Evolutionary conservation across 2,797 vertebrate genomes (phyloP).

Genomic region (Atherinosoma microstoma): DNA sequence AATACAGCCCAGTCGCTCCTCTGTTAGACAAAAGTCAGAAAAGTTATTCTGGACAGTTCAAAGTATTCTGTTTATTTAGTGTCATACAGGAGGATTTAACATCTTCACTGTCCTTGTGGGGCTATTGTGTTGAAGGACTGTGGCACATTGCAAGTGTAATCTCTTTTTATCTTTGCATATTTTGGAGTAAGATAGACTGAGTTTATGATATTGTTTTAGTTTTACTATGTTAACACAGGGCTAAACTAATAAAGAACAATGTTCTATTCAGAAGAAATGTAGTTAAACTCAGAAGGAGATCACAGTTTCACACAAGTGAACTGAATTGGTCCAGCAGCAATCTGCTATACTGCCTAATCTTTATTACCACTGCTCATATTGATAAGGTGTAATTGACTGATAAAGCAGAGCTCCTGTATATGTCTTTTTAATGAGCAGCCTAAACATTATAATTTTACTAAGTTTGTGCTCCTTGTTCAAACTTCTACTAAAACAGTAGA

Average conservation of each 20-base stretch:
- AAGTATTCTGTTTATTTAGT: too few species aligned
- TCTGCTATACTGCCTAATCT: conserved; percentile 19
- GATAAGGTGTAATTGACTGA: conserved; percentile 46
- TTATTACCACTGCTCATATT: neutral
- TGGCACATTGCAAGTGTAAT: neutral
- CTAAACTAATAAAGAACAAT: neutral
- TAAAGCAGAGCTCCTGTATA: conserved; percentile 1
- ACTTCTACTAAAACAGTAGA: neutral
- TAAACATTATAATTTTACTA: neutral
- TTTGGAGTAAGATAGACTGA: neutral
- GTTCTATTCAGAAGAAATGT: neutral
- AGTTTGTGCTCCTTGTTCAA: neutral
- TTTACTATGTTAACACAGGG: neutral
- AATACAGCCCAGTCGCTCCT: neutral
- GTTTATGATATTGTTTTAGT: neutral
- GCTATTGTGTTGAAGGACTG: neutral
- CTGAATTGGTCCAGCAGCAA: neutral
- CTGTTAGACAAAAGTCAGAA: neutral
- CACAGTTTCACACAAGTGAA: neutral
- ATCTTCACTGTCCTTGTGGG: too few species aligned
- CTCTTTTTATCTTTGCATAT: neutral
- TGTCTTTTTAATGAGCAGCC: neutral
- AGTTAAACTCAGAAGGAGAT: neutral
- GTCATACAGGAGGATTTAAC: neutral
- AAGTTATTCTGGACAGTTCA: neutral